Conservation (phyloP, 2,797 vertebrate species). For the Poeciliopsis turneri region DNA sequence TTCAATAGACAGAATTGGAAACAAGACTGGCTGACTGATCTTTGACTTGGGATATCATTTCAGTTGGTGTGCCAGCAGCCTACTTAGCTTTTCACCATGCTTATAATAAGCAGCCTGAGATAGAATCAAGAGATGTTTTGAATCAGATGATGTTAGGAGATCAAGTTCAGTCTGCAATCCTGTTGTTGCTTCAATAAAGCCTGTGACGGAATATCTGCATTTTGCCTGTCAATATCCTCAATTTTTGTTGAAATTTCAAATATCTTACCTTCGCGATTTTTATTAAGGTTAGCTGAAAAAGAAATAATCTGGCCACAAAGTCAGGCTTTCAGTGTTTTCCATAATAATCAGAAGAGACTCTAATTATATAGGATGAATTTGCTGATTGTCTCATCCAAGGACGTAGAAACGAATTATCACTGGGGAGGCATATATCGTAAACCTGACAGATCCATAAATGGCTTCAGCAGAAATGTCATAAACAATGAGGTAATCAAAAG, state of each 20-base stretch:
- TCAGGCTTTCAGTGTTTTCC: background rate
- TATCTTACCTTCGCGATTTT: background rate
- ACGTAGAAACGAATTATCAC: too few relatives aligned
- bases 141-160: background rate
- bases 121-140: background rate
- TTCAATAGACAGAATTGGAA: background rate
- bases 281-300: conserved; percentile 1
- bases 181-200: background rate
- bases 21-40: background rate
- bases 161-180: conserved; percentile 6
- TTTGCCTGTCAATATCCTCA: background rate
- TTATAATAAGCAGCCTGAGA: conserved; percentile 1
- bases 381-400: background rate
- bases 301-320: conserved; percentile 1
- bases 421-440: too few relatives aligned
- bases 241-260: background rate
- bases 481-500: too few relatives aligned
- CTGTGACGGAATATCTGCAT: background rate
- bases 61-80: conserved; percentile 3
- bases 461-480: too few relatives aligned
- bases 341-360: background rate
- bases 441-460: too few relatives aligned
- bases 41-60: conserved; percentile 2
- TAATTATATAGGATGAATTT: background rate
- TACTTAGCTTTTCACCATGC: conserved; percentile 9